Percentiles rank a stretch among this genome's conserved stretches.
Conservation (phyloP, 2,113 vertebrate genomes). For the Morone saxatilis region DNA sequence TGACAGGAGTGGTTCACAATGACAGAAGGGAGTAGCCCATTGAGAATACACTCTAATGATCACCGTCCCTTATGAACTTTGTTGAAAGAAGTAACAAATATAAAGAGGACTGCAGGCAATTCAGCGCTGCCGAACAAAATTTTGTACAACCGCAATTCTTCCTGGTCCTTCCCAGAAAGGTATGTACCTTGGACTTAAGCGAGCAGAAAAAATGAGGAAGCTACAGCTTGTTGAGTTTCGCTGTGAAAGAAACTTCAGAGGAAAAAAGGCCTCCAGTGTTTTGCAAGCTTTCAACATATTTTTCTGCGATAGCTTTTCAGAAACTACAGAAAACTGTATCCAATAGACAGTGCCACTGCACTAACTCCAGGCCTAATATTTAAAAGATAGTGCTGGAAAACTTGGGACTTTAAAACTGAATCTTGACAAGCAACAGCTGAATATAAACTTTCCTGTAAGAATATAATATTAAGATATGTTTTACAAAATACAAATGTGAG, state of each 20-base stretch:
- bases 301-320: conserved; percentile 4
- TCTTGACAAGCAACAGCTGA: background rate
- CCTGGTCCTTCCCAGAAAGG: background rate
- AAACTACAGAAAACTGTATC: background rate
- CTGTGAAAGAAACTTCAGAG: conserved; percentile 17
- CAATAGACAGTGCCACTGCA: background rate
- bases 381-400: conserved; percentile 17
- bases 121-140: background rate
- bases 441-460: background rate
- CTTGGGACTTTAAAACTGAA: conserved; percentile 4
- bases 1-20: conserved; percentile 1
- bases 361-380: conserved; percentile 15
- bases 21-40: background rate
- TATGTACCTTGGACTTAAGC: conserved; percentile 8
- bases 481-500: background rate
- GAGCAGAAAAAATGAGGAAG: background rate
- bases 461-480: background rate
- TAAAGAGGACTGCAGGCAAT: background rate
- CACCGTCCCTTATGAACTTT: background rate
- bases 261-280: conserved; percentile 1
- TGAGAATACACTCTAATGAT: background rate
- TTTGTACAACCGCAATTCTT: background rate
- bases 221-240: conserved; percentile 16
- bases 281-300: conserved; percentile 14
- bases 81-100: background rate